Evolutionary conservation across 2,113 vertebrate species (phyloP).

Genomic region (Micromys minutus): DNA sequence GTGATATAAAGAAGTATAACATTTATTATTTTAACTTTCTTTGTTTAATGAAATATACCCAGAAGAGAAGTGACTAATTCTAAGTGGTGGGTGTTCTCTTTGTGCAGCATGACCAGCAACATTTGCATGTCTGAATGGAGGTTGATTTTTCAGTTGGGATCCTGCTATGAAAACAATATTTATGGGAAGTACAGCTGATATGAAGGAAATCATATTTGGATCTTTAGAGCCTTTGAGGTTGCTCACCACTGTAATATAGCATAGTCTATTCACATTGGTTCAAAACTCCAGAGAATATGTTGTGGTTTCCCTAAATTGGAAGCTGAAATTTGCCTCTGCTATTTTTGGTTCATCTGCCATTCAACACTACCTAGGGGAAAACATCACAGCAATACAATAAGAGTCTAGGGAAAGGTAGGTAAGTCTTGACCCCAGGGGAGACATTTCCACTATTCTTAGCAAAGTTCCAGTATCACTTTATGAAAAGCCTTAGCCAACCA

Average conservation of each 20-base stretch:
- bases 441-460: background rate
- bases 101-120: background rate
- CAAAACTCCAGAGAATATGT: background rate
- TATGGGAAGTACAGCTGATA: background rate
- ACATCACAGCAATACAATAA: background rate
- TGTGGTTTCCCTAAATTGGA: background rate
- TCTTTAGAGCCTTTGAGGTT: background rate
- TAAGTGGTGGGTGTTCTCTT: background rate
- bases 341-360: background rate
- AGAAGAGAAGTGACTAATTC: background rate
- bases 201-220: background rate
- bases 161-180: background rate
- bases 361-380: background rate
- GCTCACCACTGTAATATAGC: background rate
- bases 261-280: background rate
- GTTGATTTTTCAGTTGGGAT: background rate
- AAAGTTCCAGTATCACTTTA: background rate
- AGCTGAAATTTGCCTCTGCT: conserved; percentile 7
- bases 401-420: background rate
- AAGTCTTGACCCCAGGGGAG: background rate
- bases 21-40: background rate
- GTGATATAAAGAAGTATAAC: background rate
- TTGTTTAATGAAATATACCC: background rate
- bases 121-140: background rate
- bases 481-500: background rate